phyloP scores from a whole-genome alignment of 2,888 invertebrate genomes.

The Mythimna albipuncta region DNA sequence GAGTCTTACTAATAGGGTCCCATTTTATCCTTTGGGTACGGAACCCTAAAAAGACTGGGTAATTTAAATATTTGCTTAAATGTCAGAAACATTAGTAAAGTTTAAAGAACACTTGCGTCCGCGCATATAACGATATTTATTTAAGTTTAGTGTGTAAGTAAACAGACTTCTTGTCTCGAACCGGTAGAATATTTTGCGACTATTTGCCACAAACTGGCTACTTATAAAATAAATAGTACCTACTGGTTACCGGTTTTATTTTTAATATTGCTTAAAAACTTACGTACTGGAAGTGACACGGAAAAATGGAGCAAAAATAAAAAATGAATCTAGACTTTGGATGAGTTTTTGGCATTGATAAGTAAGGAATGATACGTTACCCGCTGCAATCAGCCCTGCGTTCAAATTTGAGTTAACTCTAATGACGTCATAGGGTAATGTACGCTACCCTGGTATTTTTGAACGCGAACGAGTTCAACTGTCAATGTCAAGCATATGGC shows the following conservation, averaged over 20 bases:
- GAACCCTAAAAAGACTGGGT: not conserved
- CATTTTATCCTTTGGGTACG: too few relatives aligned
- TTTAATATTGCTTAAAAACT: not conserved
- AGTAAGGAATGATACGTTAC: too few relatives aligned
- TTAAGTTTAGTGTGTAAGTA: constrained; percentile 48
- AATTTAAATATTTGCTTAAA: constrained; percentile 37
- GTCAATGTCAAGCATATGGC: too few relatives aligned
- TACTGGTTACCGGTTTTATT: not conserved
- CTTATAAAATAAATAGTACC: constrained; percentile 8
- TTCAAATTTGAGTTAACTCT: too few relatives aligned
- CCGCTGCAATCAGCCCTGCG: too few relatives aligned
- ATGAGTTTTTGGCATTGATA: too few relatives aligned
- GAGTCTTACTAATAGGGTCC: too few relatives aligned
- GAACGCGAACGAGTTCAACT: too few relatives aligned
- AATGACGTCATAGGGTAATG: too few relatives aligned
- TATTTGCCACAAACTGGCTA: constrained; percentile 29
- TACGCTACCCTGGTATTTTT: too few relatives aligned
- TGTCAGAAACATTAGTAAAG: constrained; percentile 34
- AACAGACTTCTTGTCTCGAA: constrained; percentile 34
- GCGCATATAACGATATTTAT: constrained; percentile 46
- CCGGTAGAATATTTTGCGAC: constrained; percentile 37
- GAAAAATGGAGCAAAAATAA: not conserved
- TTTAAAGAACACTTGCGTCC: constrained; percentile 41
- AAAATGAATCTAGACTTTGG: not conserved
- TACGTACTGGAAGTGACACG: too few relatives aligned